Conservation (phyloP, 1,140 invertebrate genomes). For the Eueides isabella region DNA sequence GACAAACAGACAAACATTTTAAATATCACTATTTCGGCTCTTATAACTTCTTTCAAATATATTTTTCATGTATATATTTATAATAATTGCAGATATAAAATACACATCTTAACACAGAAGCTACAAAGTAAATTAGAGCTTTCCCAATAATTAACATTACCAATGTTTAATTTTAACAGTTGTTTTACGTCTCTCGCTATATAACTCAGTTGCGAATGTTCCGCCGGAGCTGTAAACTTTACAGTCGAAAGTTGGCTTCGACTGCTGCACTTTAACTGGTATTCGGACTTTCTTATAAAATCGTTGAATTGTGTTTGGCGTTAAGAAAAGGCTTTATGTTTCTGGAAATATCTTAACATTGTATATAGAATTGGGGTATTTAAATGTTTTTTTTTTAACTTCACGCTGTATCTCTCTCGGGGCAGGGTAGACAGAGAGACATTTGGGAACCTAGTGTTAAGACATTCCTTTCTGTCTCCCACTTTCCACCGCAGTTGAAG, state of each 20-base stretch:
- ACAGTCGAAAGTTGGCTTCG: constrained; percentile 20
- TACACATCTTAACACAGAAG: not conserved
- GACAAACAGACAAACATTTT: no score
- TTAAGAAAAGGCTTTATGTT: not conserved
- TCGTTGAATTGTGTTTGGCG: not conserved
- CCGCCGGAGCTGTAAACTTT: constrained; percentile 27
- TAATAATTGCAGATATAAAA: not conserved
- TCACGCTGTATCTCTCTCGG: no score
- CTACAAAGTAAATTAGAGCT: constrained; percentile 1
- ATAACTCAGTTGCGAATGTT: not conserved
- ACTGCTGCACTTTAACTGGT: constrained; percentile 6
- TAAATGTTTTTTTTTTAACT: no score
- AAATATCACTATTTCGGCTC: no score
- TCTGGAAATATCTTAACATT: no score
- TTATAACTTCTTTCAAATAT: no score
- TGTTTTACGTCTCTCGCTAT: constrained; percentile 16
- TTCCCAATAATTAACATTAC: constrained; percentile 16
- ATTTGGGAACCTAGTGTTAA: no score
- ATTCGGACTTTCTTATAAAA: constrained; percentile 12
- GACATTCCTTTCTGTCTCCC: no score
- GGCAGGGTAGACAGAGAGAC: no score
- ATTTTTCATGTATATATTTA: no score
- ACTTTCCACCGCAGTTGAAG: no score
- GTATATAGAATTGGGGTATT: not conserved
- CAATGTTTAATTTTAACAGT: constrained; percentile 25